Percentiles rank a stretch among this genome's conserved stretches.
These are phyloP conservation scores for Acrocephalus kingi DNA, from an alignment of 2,113 vertebrate species.

Conservation along the genomic window DNA sequence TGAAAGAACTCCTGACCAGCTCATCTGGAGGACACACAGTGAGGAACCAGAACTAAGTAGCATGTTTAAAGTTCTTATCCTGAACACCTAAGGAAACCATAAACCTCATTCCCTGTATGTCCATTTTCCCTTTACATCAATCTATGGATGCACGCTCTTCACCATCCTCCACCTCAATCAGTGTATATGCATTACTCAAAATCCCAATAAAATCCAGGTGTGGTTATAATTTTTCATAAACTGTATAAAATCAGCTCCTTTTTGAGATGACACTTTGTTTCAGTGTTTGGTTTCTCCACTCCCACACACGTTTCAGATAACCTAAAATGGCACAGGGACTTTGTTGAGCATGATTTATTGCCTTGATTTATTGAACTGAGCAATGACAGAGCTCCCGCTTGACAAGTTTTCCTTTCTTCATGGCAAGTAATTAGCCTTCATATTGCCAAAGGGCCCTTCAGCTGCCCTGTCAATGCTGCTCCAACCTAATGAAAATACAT, in stretches of 20 bases:
- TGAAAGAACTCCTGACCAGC: neutral
- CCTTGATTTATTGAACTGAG: conserved; percentile 71
- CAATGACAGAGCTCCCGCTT: conserved; percentile 58
- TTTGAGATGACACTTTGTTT: neutral
- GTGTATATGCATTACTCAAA: neutral
- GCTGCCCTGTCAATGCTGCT: conserved; percentile 61
- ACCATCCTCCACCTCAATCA: neutral
- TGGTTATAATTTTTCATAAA: conserved; percentile 4
- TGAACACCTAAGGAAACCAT: neutral
- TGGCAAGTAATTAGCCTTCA: conserved; percentile 76
- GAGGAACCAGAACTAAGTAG: neutral
- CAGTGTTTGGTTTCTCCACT: neutral
- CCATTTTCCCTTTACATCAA: neutral
- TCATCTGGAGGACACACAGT: neutral
- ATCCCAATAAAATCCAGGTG: neutral
- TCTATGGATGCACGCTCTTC: neutral
- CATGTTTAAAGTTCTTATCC: neutral
- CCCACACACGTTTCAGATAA: neutral
- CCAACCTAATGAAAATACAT: conserved; percentile 56
- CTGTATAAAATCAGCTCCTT: neutral
- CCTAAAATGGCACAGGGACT: conserved; percentile 25
- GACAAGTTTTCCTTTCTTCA: conserved; percentile 70
- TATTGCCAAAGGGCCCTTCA: conserved; percentile 74
- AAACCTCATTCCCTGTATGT: neutral
- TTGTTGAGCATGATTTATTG: conserved; percentile 59